phyloP scores from a whole-genome alignment of 2,797 vertebrate genomes.

The Myotis findleyi region DNA sequence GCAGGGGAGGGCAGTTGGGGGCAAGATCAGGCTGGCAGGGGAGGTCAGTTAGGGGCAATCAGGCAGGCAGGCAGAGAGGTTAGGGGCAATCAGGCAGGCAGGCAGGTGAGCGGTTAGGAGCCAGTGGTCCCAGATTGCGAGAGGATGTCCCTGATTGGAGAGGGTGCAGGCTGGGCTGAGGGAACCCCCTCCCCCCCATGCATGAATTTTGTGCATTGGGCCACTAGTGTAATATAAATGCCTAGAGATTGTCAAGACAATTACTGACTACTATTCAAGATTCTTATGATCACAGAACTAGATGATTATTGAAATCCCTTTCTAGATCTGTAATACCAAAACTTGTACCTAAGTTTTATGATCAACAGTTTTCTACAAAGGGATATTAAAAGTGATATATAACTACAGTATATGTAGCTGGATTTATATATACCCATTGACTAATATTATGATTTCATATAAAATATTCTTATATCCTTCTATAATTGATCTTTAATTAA shows the following conservation, averaged over 20 bases:
- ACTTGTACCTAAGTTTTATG: background rate
- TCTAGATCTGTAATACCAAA: background rate
- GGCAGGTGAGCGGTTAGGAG: no score
- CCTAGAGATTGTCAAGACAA: background rate
- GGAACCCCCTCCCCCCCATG: no score
- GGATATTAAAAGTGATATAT: background rate
- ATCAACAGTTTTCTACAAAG: background rate
- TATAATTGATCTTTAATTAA: conserved; percentile 35
- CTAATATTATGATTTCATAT: background rate
- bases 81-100: no score
- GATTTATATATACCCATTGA: background rate
- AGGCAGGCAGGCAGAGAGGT: no score
- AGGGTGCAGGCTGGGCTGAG: no score
- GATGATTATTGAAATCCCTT: background rate
- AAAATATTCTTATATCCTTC: background rate
- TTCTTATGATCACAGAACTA: background rate
- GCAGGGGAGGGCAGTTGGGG: no score
- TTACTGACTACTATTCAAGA: background rate
- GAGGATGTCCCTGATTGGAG: no score
- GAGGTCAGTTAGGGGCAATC: no score
- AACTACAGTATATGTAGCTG: background rate
- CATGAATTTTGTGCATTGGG: no score
- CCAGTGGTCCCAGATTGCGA: no score
- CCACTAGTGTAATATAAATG: background rate
- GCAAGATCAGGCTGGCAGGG: no score